Evolutionary conservation across 2,797 vertebrate genomes (phyloP).

Genomic region (Ceyx erithaca): DNA sequence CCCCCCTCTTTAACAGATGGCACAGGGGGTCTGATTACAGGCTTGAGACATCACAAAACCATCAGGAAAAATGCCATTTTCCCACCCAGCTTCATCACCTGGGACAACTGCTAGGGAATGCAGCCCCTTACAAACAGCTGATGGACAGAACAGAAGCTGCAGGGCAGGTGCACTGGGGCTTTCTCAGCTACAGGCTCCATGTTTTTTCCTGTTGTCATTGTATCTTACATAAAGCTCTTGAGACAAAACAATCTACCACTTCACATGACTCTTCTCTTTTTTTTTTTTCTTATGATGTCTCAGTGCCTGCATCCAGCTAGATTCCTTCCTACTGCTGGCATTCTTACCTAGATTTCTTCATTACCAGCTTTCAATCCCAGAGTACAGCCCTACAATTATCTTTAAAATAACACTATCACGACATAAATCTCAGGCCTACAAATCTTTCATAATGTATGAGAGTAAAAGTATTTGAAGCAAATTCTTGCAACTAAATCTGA

Average conservation of each 20-base stretch:
- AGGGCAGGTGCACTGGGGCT: neutral
- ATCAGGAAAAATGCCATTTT: neutral
- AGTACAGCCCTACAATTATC: neutral
- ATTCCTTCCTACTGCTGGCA: neutral
- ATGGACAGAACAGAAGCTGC: neutral
- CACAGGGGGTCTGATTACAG: neutral
- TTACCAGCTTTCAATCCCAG: neutral
- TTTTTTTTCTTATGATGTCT: neutral
- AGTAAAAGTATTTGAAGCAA: neutral
- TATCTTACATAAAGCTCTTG: neutral
- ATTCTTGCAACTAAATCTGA: neutral
- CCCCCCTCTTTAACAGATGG: neutral
- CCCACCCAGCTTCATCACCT: neutral
- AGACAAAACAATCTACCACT: neutral
- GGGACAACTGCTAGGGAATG: neutral
- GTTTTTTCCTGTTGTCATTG: neutral
- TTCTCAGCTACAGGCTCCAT: neutral
- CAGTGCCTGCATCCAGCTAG: neutral
- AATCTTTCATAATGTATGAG: neutral
- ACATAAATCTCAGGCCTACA: neutral
- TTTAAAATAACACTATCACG: neutral
- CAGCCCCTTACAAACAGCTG: neutral
- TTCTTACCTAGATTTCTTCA: neutral
- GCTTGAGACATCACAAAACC: slow-evolving; percentile 18
- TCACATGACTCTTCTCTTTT: neutral